Evolutionary conservation across 2,797 vertebrate species (phyloP).

Genomic region (Eremophila alpestris): DNA sequence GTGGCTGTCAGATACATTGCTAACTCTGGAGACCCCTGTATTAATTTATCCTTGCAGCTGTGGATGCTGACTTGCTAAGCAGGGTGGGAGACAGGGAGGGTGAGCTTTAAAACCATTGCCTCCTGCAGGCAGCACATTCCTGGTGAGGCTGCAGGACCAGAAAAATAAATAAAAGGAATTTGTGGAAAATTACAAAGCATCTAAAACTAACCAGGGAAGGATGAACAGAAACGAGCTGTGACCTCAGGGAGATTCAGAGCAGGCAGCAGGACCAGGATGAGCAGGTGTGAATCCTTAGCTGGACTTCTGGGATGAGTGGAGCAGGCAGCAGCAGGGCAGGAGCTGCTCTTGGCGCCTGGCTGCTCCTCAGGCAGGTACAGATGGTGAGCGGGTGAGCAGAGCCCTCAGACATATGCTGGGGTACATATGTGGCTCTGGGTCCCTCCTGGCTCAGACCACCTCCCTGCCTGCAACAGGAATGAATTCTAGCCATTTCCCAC

Average conservation of each 20-base stretch:
- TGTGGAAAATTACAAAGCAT: background rate
- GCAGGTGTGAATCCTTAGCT: background rate
- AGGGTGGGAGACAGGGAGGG: background rate
- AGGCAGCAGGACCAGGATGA: background rate
- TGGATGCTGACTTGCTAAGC: background rate
- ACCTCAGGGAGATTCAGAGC: background rate
- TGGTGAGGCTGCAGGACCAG: background rate
- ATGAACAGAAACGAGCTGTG: background rate
- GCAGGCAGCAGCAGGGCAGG: background rate
- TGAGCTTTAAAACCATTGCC: background rate
- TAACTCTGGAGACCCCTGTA: background rate
- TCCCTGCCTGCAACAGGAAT: background rate
- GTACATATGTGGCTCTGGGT: background rate
- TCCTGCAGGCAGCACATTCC: background rate
- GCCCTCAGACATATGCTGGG: slow-evolving; percentile 38
- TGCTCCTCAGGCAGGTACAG: slow-evolving; percentile 35
- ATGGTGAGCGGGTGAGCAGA: slow-evolving; percentile 29
- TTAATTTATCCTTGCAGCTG: slow-evolving; percentile 12
- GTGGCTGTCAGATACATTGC: slow-evolving; percentile 22
- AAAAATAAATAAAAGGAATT: background rate
- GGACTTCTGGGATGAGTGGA: background rate
- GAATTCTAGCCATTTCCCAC: slow-evolving; percentile 45
- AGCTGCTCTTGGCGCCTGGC: background rate
- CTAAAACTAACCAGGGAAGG: background rate
- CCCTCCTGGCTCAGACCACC: slow-evolving; percentile 35